A percentile compares a stretch with the other conserved stretches of the same genome.
Evolutionary conservation across 2,113 vertebrate genomes (phyloP).

Genomic region (Gymnocephalus cernua): DNA sequence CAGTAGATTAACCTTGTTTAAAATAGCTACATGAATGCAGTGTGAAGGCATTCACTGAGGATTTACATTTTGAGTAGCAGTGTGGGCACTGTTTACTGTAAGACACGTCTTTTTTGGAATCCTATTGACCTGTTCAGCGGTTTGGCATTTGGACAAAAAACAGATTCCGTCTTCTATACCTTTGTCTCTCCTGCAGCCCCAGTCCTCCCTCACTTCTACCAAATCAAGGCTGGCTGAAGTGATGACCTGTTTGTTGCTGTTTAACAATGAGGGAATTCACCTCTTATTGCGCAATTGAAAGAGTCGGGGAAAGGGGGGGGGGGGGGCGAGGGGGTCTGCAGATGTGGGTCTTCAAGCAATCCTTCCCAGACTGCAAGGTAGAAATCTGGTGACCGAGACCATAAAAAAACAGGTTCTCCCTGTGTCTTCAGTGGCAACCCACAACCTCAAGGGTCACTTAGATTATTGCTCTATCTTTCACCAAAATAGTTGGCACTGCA

Average conservation of each 20-base stretch:
- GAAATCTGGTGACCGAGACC: slow-evolving; percentile 45
- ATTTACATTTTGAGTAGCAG: slow-evolving; percentile 51
- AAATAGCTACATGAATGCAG: slow-evolving; percentile 54
- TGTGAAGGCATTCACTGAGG: slow-evolving; percentile 49
- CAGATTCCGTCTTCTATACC: neutral
- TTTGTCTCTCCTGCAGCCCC: neutral
- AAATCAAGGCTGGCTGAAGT: slow-evolving; percentile 12
- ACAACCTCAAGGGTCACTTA: slow-evolving; percentile 63
- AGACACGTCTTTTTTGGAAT: slow-evolving; percentile 9
- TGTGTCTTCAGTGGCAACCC: slow-evolving; percentile 50
- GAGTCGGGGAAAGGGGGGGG: slow-evolving; percentile 35
- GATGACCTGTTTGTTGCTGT: slow-evolving; percentile 52
- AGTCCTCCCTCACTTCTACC: neutral
- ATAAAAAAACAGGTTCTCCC: slow-evolving; percentile 45
- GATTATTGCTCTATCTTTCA: slow-evolving; percentile 71
- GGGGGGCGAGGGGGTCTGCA: slow-evolving; percentile 61
- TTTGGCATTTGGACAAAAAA: slow-evolving; percentile 18
- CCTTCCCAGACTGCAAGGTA: slow-evolving; percentile 25
- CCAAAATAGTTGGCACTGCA: slow-evolving; percentile 64
- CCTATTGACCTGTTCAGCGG: slow-evolving; percentile 10
- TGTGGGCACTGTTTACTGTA: slow-evolving; percentile 27
- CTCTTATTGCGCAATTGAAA: slow-evolving; percentile 15
- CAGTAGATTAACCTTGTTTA: slow-evolving; percentile 58
- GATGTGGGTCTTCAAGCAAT: slow-evolving; percentile 70
- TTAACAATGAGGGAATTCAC: slow-evolving; percentile 40